A percentile compares a stretch with the other conserved stretches of the same genome.
Conservation (phyloP, 2,113 vertebrate species). For the Grammomys dolichurus region DNA sequence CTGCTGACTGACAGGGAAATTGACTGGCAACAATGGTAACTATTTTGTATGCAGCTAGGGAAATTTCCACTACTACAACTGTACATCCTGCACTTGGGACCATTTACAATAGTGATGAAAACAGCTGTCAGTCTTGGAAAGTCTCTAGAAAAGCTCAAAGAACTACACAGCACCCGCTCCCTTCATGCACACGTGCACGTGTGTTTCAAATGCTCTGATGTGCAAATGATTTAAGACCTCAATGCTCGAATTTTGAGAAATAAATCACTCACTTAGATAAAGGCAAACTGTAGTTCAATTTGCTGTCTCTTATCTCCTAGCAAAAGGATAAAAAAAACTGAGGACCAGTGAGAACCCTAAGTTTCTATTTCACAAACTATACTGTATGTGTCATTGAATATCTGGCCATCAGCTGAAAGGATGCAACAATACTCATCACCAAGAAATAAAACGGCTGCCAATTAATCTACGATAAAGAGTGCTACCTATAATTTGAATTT, state of each 20-base stretch:
- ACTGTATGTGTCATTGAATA: not conserved
- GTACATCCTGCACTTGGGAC: not conserved
- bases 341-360: not conserved
- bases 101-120: not conserved
- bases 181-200: not conserved
- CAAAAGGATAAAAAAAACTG: slow-evolving; percentile 57
- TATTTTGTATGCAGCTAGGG: not conserved
- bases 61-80: not conserved
- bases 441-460: slow-evolving; percentile 28
- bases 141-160: slow-evolving; percentile 45
- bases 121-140: not conserved
- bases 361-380: slow-evolving; percentile 37
- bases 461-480: not conserved
- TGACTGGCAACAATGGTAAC: not conserved
- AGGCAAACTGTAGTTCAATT: slow-evolving; percentile 11
- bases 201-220: not conserved
- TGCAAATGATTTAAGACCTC: slow-evolving; percentile 2
- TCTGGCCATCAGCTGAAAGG: not conserved
- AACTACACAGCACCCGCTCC: not conserved
- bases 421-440: not conserved
- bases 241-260: slow-evolving; percentile 6
- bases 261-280: slow-evolving; percentile 46
- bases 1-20: not conserved
- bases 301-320: slow-evolving; percentile 25
- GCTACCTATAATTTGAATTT: not conserved